Evolutionary conservation across 2,797 vertebrate genomes (phyloP).

Genomic region (Graptemys geographica): DNA sequence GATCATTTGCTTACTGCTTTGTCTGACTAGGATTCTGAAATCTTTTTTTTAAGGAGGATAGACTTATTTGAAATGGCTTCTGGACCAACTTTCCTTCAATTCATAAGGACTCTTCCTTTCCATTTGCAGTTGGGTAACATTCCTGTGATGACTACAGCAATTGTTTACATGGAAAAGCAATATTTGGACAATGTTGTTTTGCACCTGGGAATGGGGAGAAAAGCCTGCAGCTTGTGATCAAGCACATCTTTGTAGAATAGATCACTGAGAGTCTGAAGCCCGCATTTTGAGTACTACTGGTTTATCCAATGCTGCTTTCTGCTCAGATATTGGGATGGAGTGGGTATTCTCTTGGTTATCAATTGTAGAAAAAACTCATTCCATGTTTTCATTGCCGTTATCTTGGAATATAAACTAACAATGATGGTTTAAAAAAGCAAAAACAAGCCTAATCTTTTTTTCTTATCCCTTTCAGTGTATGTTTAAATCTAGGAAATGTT

Average conservation of each 20-base stretch:
- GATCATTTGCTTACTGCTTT: neutral
- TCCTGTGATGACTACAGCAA: neutral
- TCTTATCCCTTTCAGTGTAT: neutral
- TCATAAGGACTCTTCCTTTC: neutral
- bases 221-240: neutral
- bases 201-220: neutral
- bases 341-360: too few species aligned
- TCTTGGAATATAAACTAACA: neutral
- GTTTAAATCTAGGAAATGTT: neutral
- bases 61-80: neutral
- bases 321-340: rapidly evolving
- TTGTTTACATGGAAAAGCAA: too few species aligned
- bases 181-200: neutral
- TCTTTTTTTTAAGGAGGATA: neutral
- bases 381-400: neutral
- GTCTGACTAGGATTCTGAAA: neutral
- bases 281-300: neutral
- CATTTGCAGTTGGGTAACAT: neutral
- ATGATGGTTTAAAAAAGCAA: neutral
- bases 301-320: rapidly evolving
- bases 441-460: neutral
- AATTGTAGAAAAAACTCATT: neutral
- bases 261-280: neutral
- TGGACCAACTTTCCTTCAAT: slow-evolving; percentile 8
- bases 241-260: neutral